Evolutionary conservation across 2,113 vertebrate genomes (phyloP), one percentile per base, ranked within the genome.

Genomic region (Daboia siamensis): DNA sequence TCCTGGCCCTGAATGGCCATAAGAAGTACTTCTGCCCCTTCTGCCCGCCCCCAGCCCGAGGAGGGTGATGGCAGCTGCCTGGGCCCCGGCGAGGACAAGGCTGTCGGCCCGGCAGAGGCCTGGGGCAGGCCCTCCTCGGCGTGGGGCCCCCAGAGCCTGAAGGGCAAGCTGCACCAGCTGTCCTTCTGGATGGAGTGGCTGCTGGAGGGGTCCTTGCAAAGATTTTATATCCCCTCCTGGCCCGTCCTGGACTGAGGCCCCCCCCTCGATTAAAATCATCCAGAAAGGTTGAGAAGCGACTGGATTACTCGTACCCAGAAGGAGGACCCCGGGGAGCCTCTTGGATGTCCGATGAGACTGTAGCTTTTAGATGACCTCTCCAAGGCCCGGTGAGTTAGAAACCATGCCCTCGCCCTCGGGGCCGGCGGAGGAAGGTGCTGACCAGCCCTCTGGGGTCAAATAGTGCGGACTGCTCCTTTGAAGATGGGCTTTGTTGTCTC

Each of bases 11-110:
- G 8, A 99, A 99, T 0, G 99, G 99, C 86, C 98, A 99, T 97
- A 99, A 99, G 96, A 99, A 99, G 86, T 99, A 99, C 97, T 98
- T 99, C 93, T 99, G 99, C 94, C 98, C 99, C 74, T 99, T 99
- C 93, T 99, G 98, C 96, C 99, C 99, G 39, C 2, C 99, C 98
- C 95, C 98, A 98, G 0, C 97, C 97, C 0, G 98, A 98, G 9
- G 98, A 99, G 0, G 97, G 97, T 24, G 97, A 96, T 1, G 97
- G 98, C 87, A 51, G 48, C 48, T 95, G 17, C 39, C 15, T 1
- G 15, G 98, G 97, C 91, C 93, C 93, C 0, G 95, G 97, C 0
- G 96, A 98, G 61, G 98, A 98, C 6, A 96, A 98, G 64, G 98
- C 98, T 4, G 96, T 97, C 0, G 94, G 97, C 23, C 94, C 98